Percentiles rank a stretch among this genome's conserved stretches.
phyloP scores from a whole-genome alignment of 2,797 vertebrate species.

The Gouania willdenowi region DNA sequence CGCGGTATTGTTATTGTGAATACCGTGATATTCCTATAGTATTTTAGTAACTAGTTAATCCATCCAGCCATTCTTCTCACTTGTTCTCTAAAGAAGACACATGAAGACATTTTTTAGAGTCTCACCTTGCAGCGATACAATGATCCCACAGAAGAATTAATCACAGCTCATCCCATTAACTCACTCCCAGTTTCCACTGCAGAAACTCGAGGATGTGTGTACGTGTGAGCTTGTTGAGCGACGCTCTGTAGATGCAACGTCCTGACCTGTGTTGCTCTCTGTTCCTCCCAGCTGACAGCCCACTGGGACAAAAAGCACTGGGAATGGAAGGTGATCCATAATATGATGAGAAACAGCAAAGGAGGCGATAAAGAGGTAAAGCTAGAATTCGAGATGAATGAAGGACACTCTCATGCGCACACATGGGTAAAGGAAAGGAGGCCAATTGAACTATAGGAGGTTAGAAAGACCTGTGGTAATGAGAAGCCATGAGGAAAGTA shows the following conservation, averaged over 20 bases:
- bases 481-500: too few relatives aligned
- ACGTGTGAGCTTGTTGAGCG: background rate
- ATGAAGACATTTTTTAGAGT: too few relatives aligned
- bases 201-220: slow-evolving; percentile 9
- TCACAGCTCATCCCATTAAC: slow-evolving; percentile 50
- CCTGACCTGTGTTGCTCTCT: slow-evolving; percentile 21
- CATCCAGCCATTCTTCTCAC: too few relatives aligned
- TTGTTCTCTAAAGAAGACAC: too few relatives aligned
- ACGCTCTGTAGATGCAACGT: slow-evolving; percentile 29
- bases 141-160: slow-evolving; percentile 44
- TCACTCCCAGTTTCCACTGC: slow-evolving; percentile 6
- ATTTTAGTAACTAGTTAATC: too few relatives aligned
- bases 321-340: slow-evolving; percentile 14
- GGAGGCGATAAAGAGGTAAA: background rate
- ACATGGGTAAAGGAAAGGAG: too few relatives aligned
- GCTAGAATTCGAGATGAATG: background rate
- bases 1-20: too few relatives aligned
- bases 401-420: background rate
- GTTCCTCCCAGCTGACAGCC: slow-evolving; percentile 10
- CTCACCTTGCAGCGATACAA: slow-evolving; percentile 4
- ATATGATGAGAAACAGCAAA: slow-evolving; percentile 18
- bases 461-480: too few relatives aligned
- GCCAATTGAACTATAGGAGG: too few relatives aligned
- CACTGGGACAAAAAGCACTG: slow-evolving; percentile 15
- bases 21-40: too few relatives aligned